Evolutionary conservation across 2,888 invertebrate genomes (phyloP), one percentile per base, ranked within the genome.

Genomic region (Megamerina dolium): DNA sequence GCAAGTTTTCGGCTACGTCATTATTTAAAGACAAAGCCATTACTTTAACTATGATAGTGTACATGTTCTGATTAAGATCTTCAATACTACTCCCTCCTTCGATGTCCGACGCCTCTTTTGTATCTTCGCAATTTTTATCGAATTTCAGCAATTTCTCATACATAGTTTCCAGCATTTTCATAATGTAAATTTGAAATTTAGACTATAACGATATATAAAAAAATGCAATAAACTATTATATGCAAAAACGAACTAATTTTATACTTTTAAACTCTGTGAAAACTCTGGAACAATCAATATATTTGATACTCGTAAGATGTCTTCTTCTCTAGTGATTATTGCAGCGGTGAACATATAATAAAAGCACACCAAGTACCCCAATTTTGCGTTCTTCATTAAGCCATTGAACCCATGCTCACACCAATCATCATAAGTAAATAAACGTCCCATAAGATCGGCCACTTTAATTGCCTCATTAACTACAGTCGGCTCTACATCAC

Each of bases 341-440:
- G 63, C 51, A 0, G 61, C 44, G 0, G 48, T 52, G 38, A 64
- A 70, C 59, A 70, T 62, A 23, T 63, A 57, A 46, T 59, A 66
- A 40, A 71, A 69, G 32, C 72, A 70, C 47, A 59, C 63, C 2
- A 72, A 40, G 43, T 59, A 62, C 0, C 68, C 69, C 29, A 65
- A 59, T 2, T 61, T 60, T 2, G 58, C 50, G 46, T 63, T 58
- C 13, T 58, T 62, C 37, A 58, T 58, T 12, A 72, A 45, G 0
- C 63, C 63, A 16, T 64, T 59, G 18, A 70, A 59, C 0, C 60
- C 67, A 39, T 66, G 62, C 5, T 63, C 54, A 17, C 61, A 60
- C 72, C 72, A 72, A 17, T 67, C 65, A 2, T 56, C 52, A 43
- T 66, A 69, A 13, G 46, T 50, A 2, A 72, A 41, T 4, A 72